Conservation (phyloP, 1,140 invertebrate species). For the Brachionus calyciflorus region DNA sequence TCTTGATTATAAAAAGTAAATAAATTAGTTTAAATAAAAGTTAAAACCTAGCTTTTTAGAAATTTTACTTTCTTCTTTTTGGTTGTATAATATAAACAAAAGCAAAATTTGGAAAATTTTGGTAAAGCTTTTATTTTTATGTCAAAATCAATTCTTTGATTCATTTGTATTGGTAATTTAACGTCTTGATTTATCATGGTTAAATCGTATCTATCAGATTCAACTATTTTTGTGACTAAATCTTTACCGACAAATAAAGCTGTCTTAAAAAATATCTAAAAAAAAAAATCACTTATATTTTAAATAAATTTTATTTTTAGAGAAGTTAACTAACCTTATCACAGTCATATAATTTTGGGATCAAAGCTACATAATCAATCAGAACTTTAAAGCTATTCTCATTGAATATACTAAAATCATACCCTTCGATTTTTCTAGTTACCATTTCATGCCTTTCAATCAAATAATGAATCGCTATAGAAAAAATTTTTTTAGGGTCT, state of each 20-base stretch:
- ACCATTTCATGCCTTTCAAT: background rate
- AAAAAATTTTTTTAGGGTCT: too few relatives aligned
- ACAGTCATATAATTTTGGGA: background rate
- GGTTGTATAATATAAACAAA: conserved; percentile 48
- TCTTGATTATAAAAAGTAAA: too few relatives aligned
- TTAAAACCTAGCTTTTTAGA: too few relatives aligned
- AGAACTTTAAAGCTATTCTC: background rate
- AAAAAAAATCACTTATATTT: background rate
- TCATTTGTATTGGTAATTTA: background rate
- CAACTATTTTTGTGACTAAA: background rate
- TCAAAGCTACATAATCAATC: background rate
- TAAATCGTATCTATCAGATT: conserved; percentile 10
- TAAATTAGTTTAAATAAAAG: background rate
- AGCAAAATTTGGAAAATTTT: conserved; percentile 50
- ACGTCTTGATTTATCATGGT: background rate
- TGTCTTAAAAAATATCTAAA: conserved; percentile 8
- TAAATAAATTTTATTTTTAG: background rate
- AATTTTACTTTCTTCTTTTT: conserved; percentile 50
- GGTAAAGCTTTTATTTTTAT: conserved; percentile 54
- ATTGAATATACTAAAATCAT: background rate
- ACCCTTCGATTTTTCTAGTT: background rate
- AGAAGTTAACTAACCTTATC: background rate
- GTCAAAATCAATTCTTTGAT: conserved; percentile 16
- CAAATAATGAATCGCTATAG: background rate
- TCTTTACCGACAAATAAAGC: background rate